Base-by-base conservation (phyloP, 2,113 vertebrate genomes). In the Chascanopsetta lugubris region DNA sequence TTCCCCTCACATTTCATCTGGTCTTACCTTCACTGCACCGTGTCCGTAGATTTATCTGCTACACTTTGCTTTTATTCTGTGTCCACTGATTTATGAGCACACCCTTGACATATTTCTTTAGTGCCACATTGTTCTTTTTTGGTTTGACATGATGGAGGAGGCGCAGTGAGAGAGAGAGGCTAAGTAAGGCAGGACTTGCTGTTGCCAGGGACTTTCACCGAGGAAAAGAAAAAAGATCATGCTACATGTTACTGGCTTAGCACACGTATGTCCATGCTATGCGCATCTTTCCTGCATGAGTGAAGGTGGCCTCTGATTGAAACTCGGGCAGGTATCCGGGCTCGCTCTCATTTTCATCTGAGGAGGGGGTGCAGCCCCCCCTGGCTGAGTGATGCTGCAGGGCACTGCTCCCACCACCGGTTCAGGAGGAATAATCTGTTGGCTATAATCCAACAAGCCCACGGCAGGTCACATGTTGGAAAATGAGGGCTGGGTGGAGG, bases 381-480 rank as follows among this genome's bases (percentile, higher is more conserved):
- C 61, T 20, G 54, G 45, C 66, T 17, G 49, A 53, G 51, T 0
- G 1, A 36, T 59, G 50, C 61, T 2, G 1, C 1, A 45, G 70
- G 51, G 13, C 64, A 51, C 1, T 1, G 45, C 60, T 49, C 56
- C 53, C 62, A 50, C 47, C 59, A 60, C 13, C 3, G 36, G 32
- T 55, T 70, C 43, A 61, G 55, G 18, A 65, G 34, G 29, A 86
- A 73, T 77, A 77, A 83, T 81, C 60, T 65, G 66, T 66, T 69
- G 69, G 62, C 66, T 77, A 26, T 89, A 90, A 90, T 88, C 69
- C 78, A 75, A 24, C 12, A n/a, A 74, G 58, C 65, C 54, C 58
- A 75, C 48, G 36, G 60, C 43, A 12, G 59, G 72, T 84, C 75
- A 87, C 69, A 75, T 85, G 80, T 77, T 69, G 59, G 43, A 26